Evolutionary conservation across 2,113 vertebrate species (phyloP).

Genomic region (Rhegmatorhina hoffmannsi): DNA sequence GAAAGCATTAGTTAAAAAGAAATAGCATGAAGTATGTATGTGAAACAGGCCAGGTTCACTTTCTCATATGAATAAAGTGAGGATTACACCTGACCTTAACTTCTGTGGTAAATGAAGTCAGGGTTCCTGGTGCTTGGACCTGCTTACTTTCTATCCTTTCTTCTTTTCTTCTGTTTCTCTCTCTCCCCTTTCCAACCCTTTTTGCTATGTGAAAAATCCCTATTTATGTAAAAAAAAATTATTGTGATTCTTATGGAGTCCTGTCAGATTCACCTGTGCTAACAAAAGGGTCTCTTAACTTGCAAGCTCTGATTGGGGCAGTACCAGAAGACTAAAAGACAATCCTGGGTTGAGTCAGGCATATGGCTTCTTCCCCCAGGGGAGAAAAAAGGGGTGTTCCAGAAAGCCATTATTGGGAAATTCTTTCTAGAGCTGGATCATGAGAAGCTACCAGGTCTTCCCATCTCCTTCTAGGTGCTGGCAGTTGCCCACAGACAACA

Average conservation of each 20-base stretch:
- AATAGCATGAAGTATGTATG: neutral
- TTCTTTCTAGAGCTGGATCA: neutral
- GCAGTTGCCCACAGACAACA: neutral
- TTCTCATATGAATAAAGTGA: neutral
- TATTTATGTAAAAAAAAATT: neutral
- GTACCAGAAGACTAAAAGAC: neutral
- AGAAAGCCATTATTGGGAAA: neutral
- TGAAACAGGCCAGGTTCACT: neutral
- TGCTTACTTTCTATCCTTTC: neutral
- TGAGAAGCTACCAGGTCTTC: neutral
- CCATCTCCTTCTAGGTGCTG: neutral
- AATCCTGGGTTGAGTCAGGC: neutral
- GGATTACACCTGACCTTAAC: neutral
- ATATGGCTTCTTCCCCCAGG: neutral
- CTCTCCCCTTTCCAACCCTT: fast-evolving
- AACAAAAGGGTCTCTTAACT: neutral
- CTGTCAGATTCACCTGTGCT: neutral
- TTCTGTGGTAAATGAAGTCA: neutral
- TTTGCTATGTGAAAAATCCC: neutral
- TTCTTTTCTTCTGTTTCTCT: neutral
- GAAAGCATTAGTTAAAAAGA: neutral
- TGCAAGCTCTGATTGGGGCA: neutral
- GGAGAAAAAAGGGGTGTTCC: neutral
- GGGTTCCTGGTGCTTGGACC: neutral
- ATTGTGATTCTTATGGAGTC: neutral